Conservation (phyloP, 2,888 invertebrate species). For the Tridacna gigas region DNA sequence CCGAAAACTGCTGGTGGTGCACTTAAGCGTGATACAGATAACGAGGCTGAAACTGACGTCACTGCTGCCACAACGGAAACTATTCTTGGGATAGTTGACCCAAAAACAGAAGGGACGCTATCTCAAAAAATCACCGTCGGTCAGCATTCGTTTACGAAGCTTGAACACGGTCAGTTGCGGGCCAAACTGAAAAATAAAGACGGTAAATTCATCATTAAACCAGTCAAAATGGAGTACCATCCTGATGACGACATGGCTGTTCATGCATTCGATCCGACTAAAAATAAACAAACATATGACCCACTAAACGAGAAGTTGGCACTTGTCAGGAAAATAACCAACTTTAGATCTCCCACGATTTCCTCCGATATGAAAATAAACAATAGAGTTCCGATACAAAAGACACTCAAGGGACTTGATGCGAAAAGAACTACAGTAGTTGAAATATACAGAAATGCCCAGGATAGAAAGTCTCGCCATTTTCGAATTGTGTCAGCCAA, state of each 20-base stretch:
- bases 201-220: slow-evolving; percentile 70
- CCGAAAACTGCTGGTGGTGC: slow-evolving; percentile 49
- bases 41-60: slow-evolving; percentile 29
- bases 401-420: slow-evolving; percentile 69
- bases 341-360: slow-evolving; percentile 68
- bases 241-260: slow-evolving; percentile 48
- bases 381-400: slow-evolving; percentile 75
- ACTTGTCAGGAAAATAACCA: slow-evolving; percentile 70
- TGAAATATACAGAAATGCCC: slow-evolving; percentile 72
- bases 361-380: slow-evolving; percentile 76
- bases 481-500: slow-evolving; percentile 66
- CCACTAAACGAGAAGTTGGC: slow-evolving; percentile 72
- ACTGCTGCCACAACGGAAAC: slow-evolving; percentile 40
- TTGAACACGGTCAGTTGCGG: slow-evolving; percentile 64
- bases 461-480: slow-evolving; percentile 70
- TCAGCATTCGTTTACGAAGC: slow-evolving; percentile 67
- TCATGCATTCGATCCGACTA: slow-evolving; percentile 47
- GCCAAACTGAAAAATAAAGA: slow-evolving; percentile 70
- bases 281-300: slow-evolving; percentile 44
- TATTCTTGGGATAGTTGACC: slow-evolving; percentile 70
- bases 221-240: slow-evolving; percentile 43
- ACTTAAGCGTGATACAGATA: slow-evolving; percentile 17
- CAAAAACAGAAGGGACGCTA: slow-evolving; percentile 64
- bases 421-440: slow-evolving; percentile 72
- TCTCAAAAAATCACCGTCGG: slow-evolving; percentile 67